A percentile compares a stretch with the other conserved stretches of the same genome.
Evolutionary conservation across 2,888 invertebrate genomes (phyloP).

Genomic region (Trissolcus brochymenae): DNA sequence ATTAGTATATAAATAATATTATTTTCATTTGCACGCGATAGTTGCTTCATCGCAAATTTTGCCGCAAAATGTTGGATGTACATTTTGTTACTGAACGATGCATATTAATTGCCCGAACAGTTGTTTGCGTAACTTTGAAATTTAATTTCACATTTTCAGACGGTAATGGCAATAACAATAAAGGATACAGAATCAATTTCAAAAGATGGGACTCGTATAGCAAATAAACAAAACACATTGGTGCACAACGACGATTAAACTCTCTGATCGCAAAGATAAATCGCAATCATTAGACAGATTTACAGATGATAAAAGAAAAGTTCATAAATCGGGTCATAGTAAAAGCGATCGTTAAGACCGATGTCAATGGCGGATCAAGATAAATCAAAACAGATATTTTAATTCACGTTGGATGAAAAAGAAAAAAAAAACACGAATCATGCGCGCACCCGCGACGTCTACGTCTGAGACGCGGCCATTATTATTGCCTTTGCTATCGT

Average conservation of each 20-base stretch:
- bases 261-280: constrained; percentile 15
- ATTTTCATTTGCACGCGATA: no score
- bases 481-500: constrained; percentile 46
- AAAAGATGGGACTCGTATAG: no score
- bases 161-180: no score
- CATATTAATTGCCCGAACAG: not conserved
- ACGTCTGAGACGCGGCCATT: constrained; percentile 42
- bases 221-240: not conserved
- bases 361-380: constrained; percentile 40
- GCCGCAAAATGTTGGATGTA: constrained; percentile 24
- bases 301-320: constrained; percentile 30
- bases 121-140: not conserved
- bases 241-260: not conserved
- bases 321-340: constrained; percentile 39
- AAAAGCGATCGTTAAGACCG: constrained; percentile 27
- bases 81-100: constrained; percentile 15
- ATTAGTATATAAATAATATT: no score
- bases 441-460: constrained; percentile 30
- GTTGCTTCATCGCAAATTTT: constrained; percentile 31
- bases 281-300: constrained; percentile 37
- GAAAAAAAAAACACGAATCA: constrained; percentile 28
- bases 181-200: no score
- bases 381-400: constrained; percentile 54
- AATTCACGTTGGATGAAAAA: constrained; percentile 28
- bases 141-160: no score